phyloP scores from a whole-genome alignment of 2,113 vertebrate genomes.

The Pterocles orientalis region DNA sequence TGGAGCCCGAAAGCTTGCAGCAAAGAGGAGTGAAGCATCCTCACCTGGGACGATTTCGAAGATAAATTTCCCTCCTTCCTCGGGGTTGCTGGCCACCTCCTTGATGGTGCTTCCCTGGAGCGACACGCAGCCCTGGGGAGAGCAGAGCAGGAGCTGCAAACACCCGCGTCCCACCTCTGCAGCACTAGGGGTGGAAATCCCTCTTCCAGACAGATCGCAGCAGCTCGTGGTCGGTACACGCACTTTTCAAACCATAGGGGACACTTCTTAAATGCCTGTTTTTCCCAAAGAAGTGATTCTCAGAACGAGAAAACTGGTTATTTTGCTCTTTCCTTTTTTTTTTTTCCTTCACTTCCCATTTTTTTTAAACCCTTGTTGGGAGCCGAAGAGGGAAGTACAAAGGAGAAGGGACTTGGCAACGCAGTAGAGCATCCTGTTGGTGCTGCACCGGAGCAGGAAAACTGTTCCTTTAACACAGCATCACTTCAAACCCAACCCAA shows the following conservation, averaged over 20 bases:
- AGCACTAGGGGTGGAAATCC: neutral
- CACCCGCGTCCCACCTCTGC: neutral
- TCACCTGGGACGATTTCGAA: conserved; percentile 93
- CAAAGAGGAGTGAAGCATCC: neutral
- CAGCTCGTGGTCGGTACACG: neutral
- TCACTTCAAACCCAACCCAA: neutral
- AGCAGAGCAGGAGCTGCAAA: neutral
- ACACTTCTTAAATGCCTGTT: neutral
- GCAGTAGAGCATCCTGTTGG: neutral
- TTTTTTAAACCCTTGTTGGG: neutral
- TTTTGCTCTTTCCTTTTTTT: neutral
- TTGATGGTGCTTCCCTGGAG: conserved; percentile 86
- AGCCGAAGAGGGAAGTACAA: neutral
- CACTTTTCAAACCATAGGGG: neutral
- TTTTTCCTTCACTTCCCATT: neutral
- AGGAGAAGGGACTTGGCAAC: neutral
- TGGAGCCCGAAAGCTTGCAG: rapidly evolving
- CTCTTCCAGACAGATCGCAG: neutral
- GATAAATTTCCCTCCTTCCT: conserved; percentile 89
- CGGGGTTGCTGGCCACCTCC: conserved; percentile 81
- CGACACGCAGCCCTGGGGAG: conserved; percentile 83
- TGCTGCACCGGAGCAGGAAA: neutral
- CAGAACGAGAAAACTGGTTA: neutral
- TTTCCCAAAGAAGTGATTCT: neutral
- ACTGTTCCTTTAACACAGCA: neutral